phyloP scores from a whole-genome alignment of 2,888 invertebrate genomes.

The Apamea epomidion region DNA sequence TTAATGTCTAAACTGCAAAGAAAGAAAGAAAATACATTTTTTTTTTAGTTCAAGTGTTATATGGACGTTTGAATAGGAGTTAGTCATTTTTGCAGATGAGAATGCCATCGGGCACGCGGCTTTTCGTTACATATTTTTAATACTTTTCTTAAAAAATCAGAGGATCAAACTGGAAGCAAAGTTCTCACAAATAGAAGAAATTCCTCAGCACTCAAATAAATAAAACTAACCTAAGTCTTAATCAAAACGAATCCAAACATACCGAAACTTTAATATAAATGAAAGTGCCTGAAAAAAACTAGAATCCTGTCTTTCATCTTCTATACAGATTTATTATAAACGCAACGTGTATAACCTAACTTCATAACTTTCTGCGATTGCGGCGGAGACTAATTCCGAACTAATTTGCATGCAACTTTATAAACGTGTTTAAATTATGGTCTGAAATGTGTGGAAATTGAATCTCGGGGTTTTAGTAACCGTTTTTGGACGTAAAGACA shows the following conservation, averaged over 20 bases:
- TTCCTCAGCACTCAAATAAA: too few species aligned
- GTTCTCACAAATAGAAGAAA: background rate
- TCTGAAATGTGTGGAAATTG: conserved; percentile 32
- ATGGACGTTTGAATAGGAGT: too few species aligned
- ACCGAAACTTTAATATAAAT: background rate
- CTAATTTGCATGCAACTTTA: conserved; percentile 52
- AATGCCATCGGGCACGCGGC: too few species aligned
- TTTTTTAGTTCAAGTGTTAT: too few species aligned
- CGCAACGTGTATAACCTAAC: conserved; percentile 30
- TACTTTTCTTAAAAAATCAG: too few species aligned
- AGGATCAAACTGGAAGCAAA: background rate
- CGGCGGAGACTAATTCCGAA: conserved; percentile 38
- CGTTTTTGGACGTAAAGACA: background rate
- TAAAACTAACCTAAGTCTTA: background rate
- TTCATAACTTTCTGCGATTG: conserved; percentile 42
- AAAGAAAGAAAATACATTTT: too few species aligned
- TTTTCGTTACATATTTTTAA: too few species aligned
- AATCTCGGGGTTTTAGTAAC: conserved; percentile 8
- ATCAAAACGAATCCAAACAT: background rate
- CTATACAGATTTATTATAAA: conserved; percentile 16
- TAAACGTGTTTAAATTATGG: conserved; percentile 26
- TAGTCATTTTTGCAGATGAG: too few species aligned
- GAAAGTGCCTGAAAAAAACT: background rate
- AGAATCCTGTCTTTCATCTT: background rate
- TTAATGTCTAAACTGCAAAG: too few species aligned